Percentiles rank a stretch among this genome's conserved stretches.
Evolutionary conservation across 2,113 vertebrate species (phyloP).

Genomic region (Glaucidium brasilianum): DNA sequence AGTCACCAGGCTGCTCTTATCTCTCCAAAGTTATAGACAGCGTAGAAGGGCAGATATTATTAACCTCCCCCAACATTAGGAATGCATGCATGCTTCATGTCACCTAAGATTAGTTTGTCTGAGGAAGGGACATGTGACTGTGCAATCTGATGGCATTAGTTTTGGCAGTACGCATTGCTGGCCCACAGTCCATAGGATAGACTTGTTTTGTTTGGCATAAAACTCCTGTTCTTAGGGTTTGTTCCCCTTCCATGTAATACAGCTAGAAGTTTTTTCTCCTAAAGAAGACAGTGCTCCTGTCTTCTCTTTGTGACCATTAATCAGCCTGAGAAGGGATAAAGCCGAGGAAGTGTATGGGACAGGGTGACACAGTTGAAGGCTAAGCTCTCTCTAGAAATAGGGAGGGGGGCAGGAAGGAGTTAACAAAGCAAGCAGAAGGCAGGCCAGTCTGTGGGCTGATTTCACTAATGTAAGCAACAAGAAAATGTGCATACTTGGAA

Average conservation of each 20-base stretch:
- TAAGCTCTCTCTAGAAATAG: neutral
- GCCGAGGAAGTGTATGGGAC: accelerated
- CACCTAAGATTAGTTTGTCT: neutral
- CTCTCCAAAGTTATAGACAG: neutral
- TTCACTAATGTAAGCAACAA: conserved; percentile 30
- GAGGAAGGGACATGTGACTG: neutral
- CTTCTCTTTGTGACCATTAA: neutral
- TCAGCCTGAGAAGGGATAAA: neutral
- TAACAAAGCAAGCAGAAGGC: conserved; percentile 33
- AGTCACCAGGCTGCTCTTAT: neutral
- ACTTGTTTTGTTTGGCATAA: neutral
- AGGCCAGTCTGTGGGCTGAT: neutral
- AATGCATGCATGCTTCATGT: neutral
- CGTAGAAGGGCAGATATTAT: neutral
- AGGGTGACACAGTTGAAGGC: neutral
- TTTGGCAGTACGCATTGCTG: neutral
- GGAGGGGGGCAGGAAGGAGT: neutral
- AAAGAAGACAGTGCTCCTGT: neutral
- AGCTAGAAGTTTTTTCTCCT: neutral
- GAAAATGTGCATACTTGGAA: conserved; percentile 23
- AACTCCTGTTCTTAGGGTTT: neutral
- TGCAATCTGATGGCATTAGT: neutral
- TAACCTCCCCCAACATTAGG: neutral
- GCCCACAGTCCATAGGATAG: neutral
- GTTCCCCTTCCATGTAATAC: neutral